These are phyloP conservation scores for Sipunculus nudus DNA, from an alignment of 2,888 invertebrate species.

Conservation along the genomic window DNA sequence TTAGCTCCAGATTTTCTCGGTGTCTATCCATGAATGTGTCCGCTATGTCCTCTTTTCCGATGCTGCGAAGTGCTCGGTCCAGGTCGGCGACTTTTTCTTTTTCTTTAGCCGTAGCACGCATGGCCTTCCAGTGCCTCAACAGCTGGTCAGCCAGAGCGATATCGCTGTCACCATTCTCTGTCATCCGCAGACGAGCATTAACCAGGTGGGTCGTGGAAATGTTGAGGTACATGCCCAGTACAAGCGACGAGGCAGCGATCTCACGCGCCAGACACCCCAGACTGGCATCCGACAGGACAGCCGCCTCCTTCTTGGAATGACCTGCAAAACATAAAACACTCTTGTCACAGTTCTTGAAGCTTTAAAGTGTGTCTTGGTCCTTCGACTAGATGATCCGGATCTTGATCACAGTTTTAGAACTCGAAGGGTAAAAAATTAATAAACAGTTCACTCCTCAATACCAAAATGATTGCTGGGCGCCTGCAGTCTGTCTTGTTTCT, in stretches of 20 bases:
- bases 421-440: no score
- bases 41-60: constrained; percentile 21
- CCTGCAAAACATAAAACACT: no score
- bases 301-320: constrained; percentile 33
- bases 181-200: no score
- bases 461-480: no score
- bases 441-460: no score
- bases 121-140: constrained; percentile 19
- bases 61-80: constrained; percentile 21
- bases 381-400: no score
- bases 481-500: no score
- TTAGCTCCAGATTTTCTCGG: constrained; percentile 25
- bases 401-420: no score
- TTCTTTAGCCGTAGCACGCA: constrained; percentile 19
- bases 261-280: constrained; percentile 20
- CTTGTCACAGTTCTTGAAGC: no score
- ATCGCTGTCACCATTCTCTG: no score
- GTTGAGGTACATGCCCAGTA: constrained; percentile 23
- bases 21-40: constrained; percentile 21
- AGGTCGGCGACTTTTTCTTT: constrained; percentile 24
- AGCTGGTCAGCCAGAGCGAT: no score
- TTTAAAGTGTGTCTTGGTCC: no score
- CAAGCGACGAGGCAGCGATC: constrained; percentile 6
- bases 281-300: constrained; percentile 26
- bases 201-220: constrained; percentile 23